These are phyloP conservation scores for Gymnoscelis rufifasciata DNA, from an alignment of 2,888 invertebrate species.

Conservation along the genomic window DNA sequence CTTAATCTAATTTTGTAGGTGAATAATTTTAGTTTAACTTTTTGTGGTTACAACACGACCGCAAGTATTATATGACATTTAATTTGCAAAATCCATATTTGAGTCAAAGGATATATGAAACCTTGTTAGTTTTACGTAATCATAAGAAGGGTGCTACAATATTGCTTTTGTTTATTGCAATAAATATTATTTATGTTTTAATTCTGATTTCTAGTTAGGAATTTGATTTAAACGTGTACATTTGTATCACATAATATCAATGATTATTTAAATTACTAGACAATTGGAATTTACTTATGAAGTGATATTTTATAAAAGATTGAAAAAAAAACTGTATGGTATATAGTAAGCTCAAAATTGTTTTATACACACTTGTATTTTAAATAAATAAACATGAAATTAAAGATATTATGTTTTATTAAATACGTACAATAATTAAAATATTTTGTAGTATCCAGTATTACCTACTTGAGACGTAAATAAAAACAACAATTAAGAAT, in stretches of 20 bases:
- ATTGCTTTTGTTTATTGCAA: not conserved
- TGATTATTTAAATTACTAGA: too few species aligned
- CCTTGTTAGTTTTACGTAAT: not conserved
- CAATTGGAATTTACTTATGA: conserved; percentile 12
- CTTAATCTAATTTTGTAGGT: conserved; percentile 1
- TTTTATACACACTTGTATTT: conserved; percentile 34
- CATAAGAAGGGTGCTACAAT: not conserved
- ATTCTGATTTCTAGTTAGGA: conserved; percentile 8
- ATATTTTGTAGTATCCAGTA: too few species aligned
- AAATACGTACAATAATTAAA: not conserved
- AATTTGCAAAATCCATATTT: too few species aligned
- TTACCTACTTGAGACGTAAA: too few species aligned
- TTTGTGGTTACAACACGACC: too few species aligned
- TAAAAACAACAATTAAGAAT: conserved; percentile 3
- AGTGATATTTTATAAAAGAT: conserved; percentile 16
- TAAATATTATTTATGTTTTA: not conserved
- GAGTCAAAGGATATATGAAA: not conserved
- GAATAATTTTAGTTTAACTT: too few species aligned
- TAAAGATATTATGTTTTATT: conserved; percentile 21
- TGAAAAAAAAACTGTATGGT: not conserved
- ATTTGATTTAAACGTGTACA: too few species aligned
- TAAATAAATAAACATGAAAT: conserved; percentile 30
- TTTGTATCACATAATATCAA: too few species aligned
- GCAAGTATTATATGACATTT: too few species aligned
- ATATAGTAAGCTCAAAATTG: conserved; percentile 35